Evolutionary conservation across 2,888 invertebrate species (phyloP), one percentile per base, ranked within the genome.

Genomic region (Drosophila kanekoi): DNA sequence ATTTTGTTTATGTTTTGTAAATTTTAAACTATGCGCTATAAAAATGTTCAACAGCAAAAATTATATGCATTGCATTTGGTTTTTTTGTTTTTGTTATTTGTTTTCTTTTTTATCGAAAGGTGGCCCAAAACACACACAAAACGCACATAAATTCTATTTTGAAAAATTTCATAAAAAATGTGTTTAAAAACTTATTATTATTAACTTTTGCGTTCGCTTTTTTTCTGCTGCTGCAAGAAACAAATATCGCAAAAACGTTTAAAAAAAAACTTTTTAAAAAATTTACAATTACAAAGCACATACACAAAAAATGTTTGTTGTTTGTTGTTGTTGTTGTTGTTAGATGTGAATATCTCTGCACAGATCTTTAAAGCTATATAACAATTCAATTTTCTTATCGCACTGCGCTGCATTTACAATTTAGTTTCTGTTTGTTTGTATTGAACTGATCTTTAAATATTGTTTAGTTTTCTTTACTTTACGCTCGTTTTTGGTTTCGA

Each of bases 1-100:
- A 63, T 54, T 63, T 71, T 71, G 16, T 70, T 74, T 56, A 11
- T 38, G n/a, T 45, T 11, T 79, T 83, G 83, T 83, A 83, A 87
- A 83, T 87, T 83, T 83, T 66, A 87, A 79, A 75, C 83, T 83
- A 83, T 58, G 77, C 66, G 59, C 82, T 81, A 79, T 82, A 81
- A 80, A 81, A 72, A 74, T 63, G 60, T 83, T 81, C 52, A 83
- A 77, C 82, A 84, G 84, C 87, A 81, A 72, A 87, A 81, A 59
- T 74, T 70, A 77, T 54, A 69, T 79, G 70, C 74, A 72, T 72
- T 71, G 69, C 77, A 59, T 71, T 44, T 45, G n/a, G 9, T 45
- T 45, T 65, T 44, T 43, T 33, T n/a, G n/a, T n/a, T n/a, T n/a
- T n/a, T n/a, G n/a, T n/a, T n/a, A n/a, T n/a, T n/a, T n/a, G n/a